A percentile compares a stretch with the other conserved stretches of the same genome.
Evolutionary conservation across 2,888 invertebrate genomes (phyloP).

Genomic region (Actias luna): DNA sequence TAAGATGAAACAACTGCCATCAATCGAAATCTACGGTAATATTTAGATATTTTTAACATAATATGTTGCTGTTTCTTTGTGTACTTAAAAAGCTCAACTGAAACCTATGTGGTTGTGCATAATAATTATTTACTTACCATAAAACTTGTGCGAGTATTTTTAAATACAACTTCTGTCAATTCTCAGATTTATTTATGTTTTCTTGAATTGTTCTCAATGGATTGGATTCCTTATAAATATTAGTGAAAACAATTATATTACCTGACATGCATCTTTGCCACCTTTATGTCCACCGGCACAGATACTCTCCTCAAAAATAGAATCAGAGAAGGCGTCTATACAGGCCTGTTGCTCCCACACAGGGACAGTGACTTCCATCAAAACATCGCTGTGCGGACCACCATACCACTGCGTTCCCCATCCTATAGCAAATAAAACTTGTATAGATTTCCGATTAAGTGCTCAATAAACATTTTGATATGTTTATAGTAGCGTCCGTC

Average conservation of each 20-base stretch:
- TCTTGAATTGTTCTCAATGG: neutral
- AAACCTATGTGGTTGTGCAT: no score
- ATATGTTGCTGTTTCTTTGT: no score
- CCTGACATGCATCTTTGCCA: constrained; percentile 92
- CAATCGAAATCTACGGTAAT: no score
- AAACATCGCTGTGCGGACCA: constrained; percentile 84
- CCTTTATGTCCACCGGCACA: constrained; percentile 90
- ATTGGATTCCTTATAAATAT: neutral
- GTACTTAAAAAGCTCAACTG: no score
- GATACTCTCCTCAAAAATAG: constrained; percentile 85
- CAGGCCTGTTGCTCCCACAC: constrained; percentile 88
- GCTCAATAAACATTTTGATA: no score
- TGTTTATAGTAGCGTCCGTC: no score
- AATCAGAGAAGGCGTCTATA: constrained; percentile 77
- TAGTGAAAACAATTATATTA: constrained; percentile 41
- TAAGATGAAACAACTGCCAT: no score
- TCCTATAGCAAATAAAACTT: constrained; percentile 60
- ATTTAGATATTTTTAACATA: no score
- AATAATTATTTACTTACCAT: no score
- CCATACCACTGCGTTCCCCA: constrained; percentile 90
- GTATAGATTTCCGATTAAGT: neutral
- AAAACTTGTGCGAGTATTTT: neutral
- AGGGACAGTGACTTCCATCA: constrained; percentile 90
- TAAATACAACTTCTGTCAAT: no score
- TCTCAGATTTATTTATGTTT: neutral